Percentiles rank a stretch among this genome's conserved stretches.
Evolutionary conservation across 2,113 vertebrate genomes (phyloP).

Genomic region (Sula dactylatra): DNA sequence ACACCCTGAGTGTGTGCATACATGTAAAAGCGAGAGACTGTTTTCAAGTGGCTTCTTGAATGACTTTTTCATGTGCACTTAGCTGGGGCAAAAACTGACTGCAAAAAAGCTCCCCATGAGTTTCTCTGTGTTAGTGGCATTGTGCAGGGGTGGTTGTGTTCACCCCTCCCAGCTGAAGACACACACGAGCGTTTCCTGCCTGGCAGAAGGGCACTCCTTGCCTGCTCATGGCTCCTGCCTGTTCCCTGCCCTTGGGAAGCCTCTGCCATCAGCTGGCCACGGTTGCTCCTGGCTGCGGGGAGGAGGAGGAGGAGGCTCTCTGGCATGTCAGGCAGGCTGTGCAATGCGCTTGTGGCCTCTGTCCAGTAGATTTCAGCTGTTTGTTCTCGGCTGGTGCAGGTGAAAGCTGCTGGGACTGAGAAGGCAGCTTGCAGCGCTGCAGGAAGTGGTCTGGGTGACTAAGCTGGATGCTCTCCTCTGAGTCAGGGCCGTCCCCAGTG

Average conservation of each 20-base stretch:
- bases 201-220: not conserved
- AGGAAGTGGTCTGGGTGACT: not conserved
- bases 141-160: fast-evolving
- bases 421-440: not conserved
- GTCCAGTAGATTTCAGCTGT: not conserved
- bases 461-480: not conserved
- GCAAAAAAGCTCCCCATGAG: not conserved
- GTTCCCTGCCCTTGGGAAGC: not conserved
- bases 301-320: not conserved
- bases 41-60: constrained; percentile 28
- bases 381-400: not conserved
- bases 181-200: fast-evolving
- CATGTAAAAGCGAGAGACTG: not conserved
- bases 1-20: not conserved
- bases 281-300: not conserved
- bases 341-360: not conserved
- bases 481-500: not conserved
- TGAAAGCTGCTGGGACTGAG: not conserved
- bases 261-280: not conserved
- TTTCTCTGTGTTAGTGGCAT: fast-evolving
- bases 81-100: not conserved
- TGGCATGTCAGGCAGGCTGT: not conserved
- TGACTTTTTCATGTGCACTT: constrained; percentile 3
- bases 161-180: not conserved
- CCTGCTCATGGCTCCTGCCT: not conserved